Evolutionary conservation across 2,797 vertebrate species (phyloP).

Genomic region (Etheostoma nigrum): DNA sequence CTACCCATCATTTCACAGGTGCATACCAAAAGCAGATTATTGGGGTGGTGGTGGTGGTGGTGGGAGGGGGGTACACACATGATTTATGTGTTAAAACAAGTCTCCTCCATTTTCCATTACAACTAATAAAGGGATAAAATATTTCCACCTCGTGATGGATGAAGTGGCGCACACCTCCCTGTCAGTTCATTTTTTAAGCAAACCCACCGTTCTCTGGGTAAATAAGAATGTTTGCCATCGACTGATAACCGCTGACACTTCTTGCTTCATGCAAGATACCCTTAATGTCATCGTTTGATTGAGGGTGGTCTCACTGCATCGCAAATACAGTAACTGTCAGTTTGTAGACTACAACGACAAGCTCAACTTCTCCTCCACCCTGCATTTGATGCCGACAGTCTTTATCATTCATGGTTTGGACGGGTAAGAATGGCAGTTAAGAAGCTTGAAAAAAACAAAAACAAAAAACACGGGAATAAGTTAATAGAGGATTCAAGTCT

Average conservation of each 20-base stretch:
- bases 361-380: conserved; percentile 26
- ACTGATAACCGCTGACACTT: conserved; percentile 69
- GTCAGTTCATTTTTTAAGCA: conserved; percentile 87
- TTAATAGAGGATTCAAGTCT: conserved; percentile 60
- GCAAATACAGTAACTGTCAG: conserved; percentile 65
- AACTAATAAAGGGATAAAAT: conserved; percentile 85
- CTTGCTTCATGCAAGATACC: conserved; percentile 54
- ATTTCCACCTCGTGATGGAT: conserved; percentile 85
- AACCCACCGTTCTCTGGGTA: conserved; percentile 77
- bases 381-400: conserved; percentile 41
- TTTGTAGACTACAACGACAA: conserved; percentile 32
- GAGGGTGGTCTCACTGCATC: conserved; percentile 42
- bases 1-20: conserved; percentile 79
- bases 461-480: conserved; percentile 45
- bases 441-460: conserved; percentile 36
- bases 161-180: conserved; percentile 78
- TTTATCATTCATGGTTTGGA: conserved; percentile 58
- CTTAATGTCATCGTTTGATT: conserved; percentile 73
- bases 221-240: conserved; percentile 82
- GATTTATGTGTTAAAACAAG: conserved; percentile 86
- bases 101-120: conserved; percentile 84
- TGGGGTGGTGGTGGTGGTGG: not conserved
- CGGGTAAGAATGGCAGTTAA: conserved; percentile 59
- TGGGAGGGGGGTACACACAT: conserved; percentile 64
- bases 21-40: conserved; percentile 75